These are phyloP conservation scores for Axinella damicornis DNA, from an alignment of 37 sponge, comb jelly and placozoan species.

Conservation along the genomic window DNA sequence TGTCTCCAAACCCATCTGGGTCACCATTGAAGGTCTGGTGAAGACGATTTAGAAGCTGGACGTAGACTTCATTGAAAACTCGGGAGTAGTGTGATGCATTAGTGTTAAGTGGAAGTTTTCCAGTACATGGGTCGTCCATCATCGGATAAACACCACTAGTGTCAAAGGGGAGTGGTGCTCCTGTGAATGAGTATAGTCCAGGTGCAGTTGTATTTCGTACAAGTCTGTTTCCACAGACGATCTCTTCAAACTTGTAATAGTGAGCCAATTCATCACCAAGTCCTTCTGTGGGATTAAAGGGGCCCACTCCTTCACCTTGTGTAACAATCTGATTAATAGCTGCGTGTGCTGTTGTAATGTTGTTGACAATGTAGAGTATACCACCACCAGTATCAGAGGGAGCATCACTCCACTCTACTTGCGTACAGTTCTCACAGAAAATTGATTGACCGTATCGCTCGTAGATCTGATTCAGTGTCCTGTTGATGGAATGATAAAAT, in stretches of 20 bases:
- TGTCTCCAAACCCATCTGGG: conserved; percentile 16
- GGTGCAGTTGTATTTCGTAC: not conserved
- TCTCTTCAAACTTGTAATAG: conserved; percentile 62
- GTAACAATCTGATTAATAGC: conserved; percentile 42
- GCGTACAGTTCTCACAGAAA: conserved; percentile 2
- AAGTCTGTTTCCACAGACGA: conserved; percentile 50
- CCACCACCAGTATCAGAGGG: too few species aligned
- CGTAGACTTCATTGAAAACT: conserved; percentile 53
- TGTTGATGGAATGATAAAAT: conserved; percentile 48
- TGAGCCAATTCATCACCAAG: conserved; percentile 23
- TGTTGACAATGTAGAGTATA: too few species aligned
- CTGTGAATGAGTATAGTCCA: conserved; percentile 23
- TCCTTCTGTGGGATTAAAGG: conserved; percentile 14
- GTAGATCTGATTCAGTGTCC: conserved; percentile 32
- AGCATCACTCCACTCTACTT: not conserved
- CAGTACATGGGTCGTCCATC: conserved; percentile 55
- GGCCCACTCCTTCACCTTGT: conserved; percentile 68
- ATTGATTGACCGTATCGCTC: not conserved
- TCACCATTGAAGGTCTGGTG: conserved; percentile 49
- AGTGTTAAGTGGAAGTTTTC: conserved; percentile 7
- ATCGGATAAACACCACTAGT: conserved; percentile 68
- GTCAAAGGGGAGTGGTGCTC: conserved; percentile 42
- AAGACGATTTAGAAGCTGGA: conserved; percentile 16
- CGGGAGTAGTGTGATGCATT: conserved; percentile 37
- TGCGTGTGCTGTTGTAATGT: not conserved